A percentile compares a stretch with the other conserved stretches of the same genome.
Evolutionary conservation across 2,113 vertebrate species (phyloP).

Genomic region (cattle (Bos taurus)): DNA sequence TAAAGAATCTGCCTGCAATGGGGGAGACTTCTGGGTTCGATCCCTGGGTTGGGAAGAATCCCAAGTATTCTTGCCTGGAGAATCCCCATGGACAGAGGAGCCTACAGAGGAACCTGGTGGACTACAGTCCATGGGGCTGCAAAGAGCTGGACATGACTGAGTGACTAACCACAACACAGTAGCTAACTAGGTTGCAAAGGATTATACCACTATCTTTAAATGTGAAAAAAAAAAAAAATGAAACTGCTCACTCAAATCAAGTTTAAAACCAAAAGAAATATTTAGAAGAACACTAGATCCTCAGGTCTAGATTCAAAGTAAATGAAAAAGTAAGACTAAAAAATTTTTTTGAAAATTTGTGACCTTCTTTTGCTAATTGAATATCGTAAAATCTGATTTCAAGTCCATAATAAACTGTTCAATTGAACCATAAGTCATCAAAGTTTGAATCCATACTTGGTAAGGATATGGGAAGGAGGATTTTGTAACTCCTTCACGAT

Average conservation of each 20-base stretch:
- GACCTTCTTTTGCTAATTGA: background rate
- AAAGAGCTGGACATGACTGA: background rate
- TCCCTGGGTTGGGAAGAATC: background rate
- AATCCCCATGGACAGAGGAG: background rate
- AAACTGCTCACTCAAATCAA: background rate
- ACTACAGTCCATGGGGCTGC: background rate
- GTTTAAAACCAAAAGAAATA: conserved; percentile 4
- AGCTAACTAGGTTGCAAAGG: background rate
- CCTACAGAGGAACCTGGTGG: background rate
- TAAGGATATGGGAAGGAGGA: background rate
- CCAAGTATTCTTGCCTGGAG: background rate
- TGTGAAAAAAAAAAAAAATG: background rate
- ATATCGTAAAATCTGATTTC: background rate
- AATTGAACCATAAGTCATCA: background rate
- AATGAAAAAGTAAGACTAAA: background rate
- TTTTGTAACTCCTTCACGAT: background rate
- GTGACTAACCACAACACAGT: background rate
- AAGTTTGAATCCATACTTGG: background rate
- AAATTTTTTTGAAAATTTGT: background rate
- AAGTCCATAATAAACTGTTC: background rate
- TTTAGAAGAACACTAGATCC: background rate
- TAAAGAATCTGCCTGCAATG: background rate
- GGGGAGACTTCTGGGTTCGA: background rate
- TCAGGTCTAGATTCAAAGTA: background rate
- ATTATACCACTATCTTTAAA: background rate